Conservation (phyloP, 2,888 invertebrate genomes). For the Drosophila neotestacea region DNA sequence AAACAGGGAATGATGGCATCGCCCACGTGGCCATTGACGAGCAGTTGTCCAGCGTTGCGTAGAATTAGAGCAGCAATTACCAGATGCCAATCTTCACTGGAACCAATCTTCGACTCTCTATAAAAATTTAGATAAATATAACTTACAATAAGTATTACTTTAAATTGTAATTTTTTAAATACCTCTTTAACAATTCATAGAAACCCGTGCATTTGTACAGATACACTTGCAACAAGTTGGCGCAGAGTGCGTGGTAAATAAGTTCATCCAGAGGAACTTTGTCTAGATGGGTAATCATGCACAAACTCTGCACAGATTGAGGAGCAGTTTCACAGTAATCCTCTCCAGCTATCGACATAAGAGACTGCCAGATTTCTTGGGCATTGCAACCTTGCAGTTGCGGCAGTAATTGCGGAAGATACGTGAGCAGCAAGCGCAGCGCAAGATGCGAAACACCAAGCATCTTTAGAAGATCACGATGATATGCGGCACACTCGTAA, state of each 20-base stretch:
- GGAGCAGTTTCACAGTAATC: neutral
- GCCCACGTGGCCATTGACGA: constrained; percentile 90
- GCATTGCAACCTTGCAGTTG: constrained; percentile 50
- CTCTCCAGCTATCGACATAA: constrained; percentile 25
- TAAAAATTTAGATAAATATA: no score
- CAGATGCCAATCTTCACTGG: constrained; percentile 83
- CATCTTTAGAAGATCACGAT: constrained; percentile 89
- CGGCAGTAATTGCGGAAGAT: constrained; percentile 86
- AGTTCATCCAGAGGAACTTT: constrained; percentile 88
- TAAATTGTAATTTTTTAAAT: no score
- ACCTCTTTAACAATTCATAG: constrained; percentile 86
- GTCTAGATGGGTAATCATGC: constrained; percentile 89
- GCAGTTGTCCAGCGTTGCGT: constrained; percentile 92
- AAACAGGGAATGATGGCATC: constrained; percentile 78
- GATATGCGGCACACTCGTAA: constrained; percentile 90
- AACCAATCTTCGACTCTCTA: constrained; percentile 35
- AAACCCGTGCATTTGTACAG: constrained; percentile 88
- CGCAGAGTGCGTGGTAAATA: constrained; percentile 72
- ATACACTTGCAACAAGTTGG: constrained; percentile 89
- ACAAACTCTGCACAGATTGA: constrained; percentile 60
- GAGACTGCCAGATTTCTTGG: constrained; percentile 61
- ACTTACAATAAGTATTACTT: no score
- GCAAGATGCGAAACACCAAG: constrained; percentile 89
- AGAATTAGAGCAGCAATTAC: constrained; percentile 89
- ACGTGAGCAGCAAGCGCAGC: constrained; percentile 86